phyloP scores from a whole-genome alignment of 1,140 invertebrate genomes.

The Leptonema lineaticorne region DNA sequence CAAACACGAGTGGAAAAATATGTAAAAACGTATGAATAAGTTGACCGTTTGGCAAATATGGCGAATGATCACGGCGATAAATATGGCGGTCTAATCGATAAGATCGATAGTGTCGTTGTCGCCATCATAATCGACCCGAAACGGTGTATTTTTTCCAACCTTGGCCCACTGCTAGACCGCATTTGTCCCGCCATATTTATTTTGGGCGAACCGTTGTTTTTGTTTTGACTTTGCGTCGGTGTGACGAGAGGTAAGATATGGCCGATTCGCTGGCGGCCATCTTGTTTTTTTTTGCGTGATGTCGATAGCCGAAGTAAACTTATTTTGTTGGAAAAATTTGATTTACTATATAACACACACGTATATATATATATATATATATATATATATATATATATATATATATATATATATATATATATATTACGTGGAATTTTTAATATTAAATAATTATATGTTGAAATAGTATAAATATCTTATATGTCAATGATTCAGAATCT shows the following conservation, averaged over 20 bases:
- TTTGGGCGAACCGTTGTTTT: not conserved
- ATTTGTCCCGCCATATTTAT: constrained; percentile 1
- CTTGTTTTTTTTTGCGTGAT: not conserved
- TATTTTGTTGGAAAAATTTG: too few relatives aligned
- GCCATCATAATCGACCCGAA: too few relatives aligned
- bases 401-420: too few relatives aligned
- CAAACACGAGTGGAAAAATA: not conserved
- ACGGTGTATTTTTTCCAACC: not conserved
- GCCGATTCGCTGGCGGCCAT: not conserved
- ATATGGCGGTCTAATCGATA: not conserved
- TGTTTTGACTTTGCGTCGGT: constrained; percentile 1
- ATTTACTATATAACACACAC: too few relatives aligned
- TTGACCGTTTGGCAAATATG: too few relatives aligned
- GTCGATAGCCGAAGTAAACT: not conserved
- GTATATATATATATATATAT: too few relatives aligned
- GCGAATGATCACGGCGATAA: too few relatives aligned
- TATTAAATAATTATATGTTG: too few relatives aligned
- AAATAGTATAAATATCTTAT: too few relatives aligned
- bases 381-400: too few relatives aligned
- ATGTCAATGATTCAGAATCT: too few relatives aligned
- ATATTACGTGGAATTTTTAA: too few relatives aligned
- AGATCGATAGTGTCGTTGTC: not conserved
- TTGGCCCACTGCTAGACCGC: not conserved
- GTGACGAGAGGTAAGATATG: not conserved
- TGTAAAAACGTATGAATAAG: not conserved